Conservation (phyloP, 2,797 vertebrate genomes). For the Macroramphosus scolopax region DNA sequence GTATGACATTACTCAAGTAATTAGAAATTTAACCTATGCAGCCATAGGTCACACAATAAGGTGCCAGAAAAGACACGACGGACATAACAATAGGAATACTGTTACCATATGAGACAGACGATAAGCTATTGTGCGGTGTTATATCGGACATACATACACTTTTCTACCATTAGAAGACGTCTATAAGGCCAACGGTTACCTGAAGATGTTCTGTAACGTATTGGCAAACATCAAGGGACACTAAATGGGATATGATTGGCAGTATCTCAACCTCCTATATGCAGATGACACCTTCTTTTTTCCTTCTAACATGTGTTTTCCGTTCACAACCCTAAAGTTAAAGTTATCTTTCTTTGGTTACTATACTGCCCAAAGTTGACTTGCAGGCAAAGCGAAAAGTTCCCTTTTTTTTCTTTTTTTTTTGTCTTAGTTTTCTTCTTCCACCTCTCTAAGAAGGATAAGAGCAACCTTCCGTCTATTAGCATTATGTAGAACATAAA, state of each 20-base stretch:
- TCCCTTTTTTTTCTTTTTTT: slow-evolving; percentile 1
- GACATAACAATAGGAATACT: slow-evolving; percentile 80
- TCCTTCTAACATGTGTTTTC: slow-evolving; percentile 63
- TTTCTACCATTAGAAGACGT: slow-evolving; percentile 85
- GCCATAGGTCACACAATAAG: slow-evolving; percentile 90
- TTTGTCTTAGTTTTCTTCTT: slow-evolving; percentile 26
- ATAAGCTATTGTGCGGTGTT: slow-evolving; percentile 77
- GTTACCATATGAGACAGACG: slow-evolving; percentile 81
- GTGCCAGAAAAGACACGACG: slow-evolving; percentile 90
- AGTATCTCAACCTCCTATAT: slow-evolving; percentile 79
- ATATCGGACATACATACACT: slow-evolving; percentile 77
- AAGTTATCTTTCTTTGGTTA: slow-evolving; percentile 81
- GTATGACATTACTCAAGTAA: slow-evolving; percentile 96
- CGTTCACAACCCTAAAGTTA: slow-evolving; percentile 62
- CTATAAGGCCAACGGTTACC: slow-evolving; percentile 97
- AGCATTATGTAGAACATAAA: slow-evolving; percentile 62
- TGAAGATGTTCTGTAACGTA: slow-evolving; percentile 88
- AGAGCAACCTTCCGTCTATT: slow-evolving; percentile 52
- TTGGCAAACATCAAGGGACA: slow-evolving; percentile 83
- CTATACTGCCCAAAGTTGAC: slow-evolving; percentile 77
- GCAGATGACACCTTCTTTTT: slow-evolving; percentile 61
- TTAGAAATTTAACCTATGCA: slow-evolving; percentile 93
- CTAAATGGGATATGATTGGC: slow-evolving; percentile 81
- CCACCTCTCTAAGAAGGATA: slow-evolving; percentile 50
- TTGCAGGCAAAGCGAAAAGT: slow-evolving; percentile 69